Base-by-base conservation (phyloP, 1,140 invertebrate genomes). In the Schmidtea mediterranea region DNA sequence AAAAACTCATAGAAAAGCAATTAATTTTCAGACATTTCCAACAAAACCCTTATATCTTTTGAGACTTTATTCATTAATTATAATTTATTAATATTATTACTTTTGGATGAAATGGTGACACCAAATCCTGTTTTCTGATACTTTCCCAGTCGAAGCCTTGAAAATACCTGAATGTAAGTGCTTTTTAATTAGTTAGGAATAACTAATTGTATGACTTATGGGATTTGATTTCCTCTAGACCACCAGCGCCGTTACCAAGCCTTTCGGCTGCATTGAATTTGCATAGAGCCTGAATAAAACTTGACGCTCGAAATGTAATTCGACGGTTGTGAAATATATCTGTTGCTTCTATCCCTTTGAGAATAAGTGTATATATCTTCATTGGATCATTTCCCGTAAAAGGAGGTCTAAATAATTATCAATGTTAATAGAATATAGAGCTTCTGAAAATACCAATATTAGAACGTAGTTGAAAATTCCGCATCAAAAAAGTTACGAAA, bases 171-270 rank as follows among this genome's bases (percentile, higher is more conserved):
- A 32, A 32, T 10, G 10, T n/a, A n/a, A n/a, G n/a, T n/a, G n/a
- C n/a, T n/a, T n/a, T n/a, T n/a, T n/a, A n/a, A n/a, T n/a, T n/a
- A n/a, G n/a, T n/a, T n/a, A n/a, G n/a, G n/a, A n/a, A n/a, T n/a
- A n/a, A n/a, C n/a, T n/a, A n/a, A n/a, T n/a, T 8, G 13, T 32
- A 46, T 26, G 41, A 49, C 50, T 64, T 63, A 67, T 95, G 86
- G 63, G 94, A 95, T 62, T 92, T 80, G 60, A 98, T 94, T 67
- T 97, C 90, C 59, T 82, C 81, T 48, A 95, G 89, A 22, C 89
- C 89, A 38, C 84, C 84, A 55, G 82, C 76, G 59, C 92, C 86
- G 67, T 90, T 94, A 1, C 90, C 90, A 37, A 98, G 71, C 51
- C 90, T 69, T 63, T 98, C 90, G 1, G 83, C 26, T 32, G 26